Conservation (phyloP, 2,888 invertebrate genomes). For the Cotesia congregata region DNA sequence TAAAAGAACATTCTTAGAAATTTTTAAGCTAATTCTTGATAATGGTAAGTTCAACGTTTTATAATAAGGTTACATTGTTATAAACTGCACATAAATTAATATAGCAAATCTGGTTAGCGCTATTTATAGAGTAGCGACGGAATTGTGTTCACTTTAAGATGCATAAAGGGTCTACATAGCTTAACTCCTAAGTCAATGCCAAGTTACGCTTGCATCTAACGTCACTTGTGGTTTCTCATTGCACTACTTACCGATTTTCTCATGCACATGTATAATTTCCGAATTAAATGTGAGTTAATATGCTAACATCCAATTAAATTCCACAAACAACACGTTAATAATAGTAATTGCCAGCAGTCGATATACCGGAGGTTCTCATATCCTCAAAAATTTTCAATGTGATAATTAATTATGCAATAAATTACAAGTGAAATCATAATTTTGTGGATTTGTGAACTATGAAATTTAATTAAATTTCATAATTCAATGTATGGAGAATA, state of each 20-base stretch:
- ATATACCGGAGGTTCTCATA: background rate
- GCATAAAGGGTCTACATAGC: background rate
- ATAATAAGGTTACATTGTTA: no score
- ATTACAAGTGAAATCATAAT: no score
- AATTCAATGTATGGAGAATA: no score
- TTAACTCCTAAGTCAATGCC: background rate
- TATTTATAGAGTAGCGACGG: background rate
- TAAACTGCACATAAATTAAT: no score
- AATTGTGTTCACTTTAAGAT: background rate
- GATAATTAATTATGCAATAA: no score
- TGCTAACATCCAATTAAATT: background rate
- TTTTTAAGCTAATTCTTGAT: no score
- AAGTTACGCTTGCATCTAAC: background rate
- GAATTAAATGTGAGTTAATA: background rate
- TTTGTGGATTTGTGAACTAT: background rate
- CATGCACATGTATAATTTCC: background rate
- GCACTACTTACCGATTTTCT: background rate
- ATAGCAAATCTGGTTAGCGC: no score
- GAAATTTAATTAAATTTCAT: background rate
- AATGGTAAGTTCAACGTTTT: no score
- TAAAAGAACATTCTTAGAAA: no score
- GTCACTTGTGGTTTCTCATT: background rate
- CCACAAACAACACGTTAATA: background rate
- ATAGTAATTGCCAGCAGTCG: background rate
- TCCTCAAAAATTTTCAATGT: background rate